phyloP scores from a whole-genome alignment of 2,113 vertebrate genomes.

The Hemiscyllium ocellatum region DNA sequence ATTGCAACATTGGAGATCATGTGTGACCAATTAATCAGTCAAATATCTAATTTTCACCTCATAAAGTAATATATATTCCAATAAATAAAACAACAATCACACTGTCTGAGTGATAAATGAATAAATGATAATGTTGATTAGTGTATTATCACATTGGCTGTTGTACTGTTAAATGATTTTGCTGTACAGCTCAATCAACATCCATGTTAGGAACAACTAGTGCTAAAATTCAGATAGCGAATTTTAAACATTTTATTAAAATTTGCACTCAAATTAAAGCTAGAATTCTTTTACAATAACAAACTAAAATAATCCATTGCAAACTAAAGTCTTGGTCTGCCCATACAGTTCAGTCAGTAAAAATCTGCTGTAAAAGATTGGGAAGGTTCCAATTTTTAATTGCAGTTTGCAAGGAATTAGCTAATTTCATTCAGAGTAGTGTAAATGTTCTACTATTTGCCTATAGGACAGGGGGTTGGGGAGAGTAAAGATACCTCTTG shows the following conservation, averaged over 20 bases:
- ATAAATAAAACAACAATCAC: slow-evolving; percentile 31
- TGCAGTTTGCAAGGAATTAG: neutral
- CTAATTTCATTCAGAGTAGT: neutral
- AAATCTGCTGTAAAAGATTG: neutral
- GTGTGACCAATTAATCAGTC: slow-evolving; percentile 7
- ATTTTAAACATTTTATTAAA: slow-evolving; percentile 11
- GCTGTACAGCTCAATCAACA: neutral
- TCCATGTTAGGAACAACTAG: neutral
- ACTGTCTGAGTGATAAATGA: slow-evolving; percentile 14
- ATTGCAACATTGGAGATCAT: slow-evolving; percentile 3
- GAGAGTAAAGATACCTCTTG: neutral
- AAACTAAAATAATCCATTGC: neutral
- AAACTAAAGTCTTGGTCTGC: neutral
- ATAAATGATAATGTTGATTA: slow-evolving; percentile 32
- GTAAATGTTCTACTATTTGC: neutral
- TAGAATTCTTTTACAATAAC: neutral
- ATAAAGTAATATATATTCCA: slow-evolving; percentile 34
- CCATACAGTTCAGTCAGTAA: neutral
- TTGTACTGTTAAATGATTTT: slow-evolving; percentile 1
- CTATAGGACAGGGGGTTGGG: neutral
- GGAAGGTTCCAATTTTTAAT: neutral
- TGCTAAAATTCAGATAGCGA: neutral
- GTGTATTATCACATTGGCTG: slow-evolving; percentile 27
- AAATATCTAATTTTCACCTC: slow-evolving; percentile 19
- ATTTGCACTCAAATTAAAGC: slow-evolving; percentile 9